phyloP scores from a whole-genome alignment of 2,797 vertebrate genomes.

The Pteropus rufus region DNA sequence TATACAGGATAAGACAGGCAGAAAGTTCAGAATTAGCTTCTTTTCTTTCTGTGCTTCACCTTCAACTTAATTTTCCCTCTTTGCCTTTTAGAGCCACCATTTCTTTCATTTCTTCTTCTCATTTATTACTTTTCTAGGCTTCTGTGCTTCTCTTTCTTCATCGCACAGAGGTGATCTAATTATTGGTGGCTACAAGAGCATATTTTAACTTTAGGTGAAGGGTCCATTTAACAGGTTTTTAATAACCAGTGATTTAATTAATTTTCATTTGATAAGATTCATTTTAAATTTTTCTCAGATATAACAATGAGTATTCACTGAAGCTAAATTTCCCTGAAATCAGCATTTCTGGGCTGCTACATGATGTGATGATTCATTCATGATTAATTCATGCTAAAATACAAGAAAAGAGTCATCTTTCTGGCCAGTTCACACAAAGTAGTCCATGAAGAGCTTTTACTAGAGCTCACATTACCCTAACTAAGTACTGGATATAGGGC shows the following conservation, averaged over 20 bases:
- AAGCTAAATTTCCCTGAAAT: slow-evolving; percentile 7
- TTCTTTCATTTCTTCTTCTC: background rate
- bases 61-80: background rate
- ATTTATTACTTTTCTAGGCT: background rate
- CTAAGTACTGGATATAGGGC: background rate
- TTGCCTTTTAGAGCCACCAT: background rate
- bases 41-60: background rate
- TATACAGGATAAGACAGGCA: background rate
- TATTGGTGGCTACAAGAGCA: background rate
- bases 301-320: background rate
- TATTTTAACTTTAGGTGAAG: background rate
- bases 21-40: background rate
- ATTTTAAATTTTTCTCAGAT: background rate
- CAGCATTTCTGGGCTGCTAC: background rate
- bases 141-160: background rate
- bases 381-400: background rate
- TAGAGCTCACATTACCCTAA: background rate
- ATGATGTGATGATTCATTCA: background rate
- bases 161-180: background rate
- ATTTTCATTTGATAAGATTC: background rate
- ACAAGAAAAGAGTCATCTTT: background rate
- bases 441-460: background rate
- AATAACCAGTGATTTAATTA: background rate
- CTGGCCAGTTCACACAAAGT: background rate
- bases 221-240: background rate